These are phyloP conservation scores for Lasioglossum baleicum DNA, from an alignment of 1,140 invertebrate species.

Conservation along the genomic window DNA sequence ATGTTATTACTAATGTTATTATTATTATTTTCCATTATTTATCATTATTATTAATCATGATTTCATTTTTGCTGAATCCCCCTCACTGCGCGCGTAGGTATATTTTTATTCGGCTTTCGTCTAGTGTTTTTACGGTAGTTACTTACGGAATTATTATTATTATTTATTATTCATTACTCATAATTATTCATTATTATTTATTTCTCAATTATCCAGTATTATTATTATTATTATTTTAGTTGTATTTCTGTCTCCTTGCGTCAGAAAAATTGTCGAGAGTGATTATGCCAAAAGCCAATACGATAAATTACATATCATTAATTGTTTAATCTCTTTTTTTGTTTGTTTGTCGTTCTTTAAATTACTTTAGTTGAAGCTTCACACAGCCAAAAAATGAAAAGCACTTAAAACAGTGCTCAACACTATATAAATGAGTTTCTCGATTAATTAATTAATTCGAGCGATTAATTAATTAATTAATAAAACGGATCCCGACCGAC, in stretches of 20 bases:
- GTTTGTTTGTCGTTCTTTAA: slow-evolving; percentile 41
- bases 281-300: slow-evolving; percentile 64
- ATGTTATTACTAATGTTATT: slow-evolving; percentile 46
- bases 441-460: slow-evolving; percentile 65
- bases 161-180: slow-evolving; percentile 41
- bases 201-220: slow-evolving; percentile 18
- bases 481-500: slow-evolving; percentile 68
- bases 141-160: slow-evolving; percentile 41
- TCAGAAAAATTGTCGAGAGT: slow-evolving; percentile 63
- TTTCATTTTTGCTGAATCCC: slow-evolving; percentile 42
- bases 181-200: slow-evolving; percentile 38
- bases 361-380: slow-evolving; percentile 71
- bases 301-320: slow-evolving; percentile 55
- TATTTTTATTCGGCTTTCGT: slow-evolving; percentile 36
- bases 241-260: slow-evolving; percentile 16
- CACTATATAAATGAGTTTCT: slow-evolving; percentile 70
- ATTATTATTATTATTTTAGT: slow-evolving; percentile 42
- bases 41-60: slow-evolving; percentile 30
- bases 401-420: slow-evolving; percentile 79
- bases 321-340: neutral
- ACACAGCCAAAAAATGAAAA: slow-evolving; percentile 77
- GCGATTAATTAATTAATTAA: slow-evolving; percentile 50
- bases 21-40: slow-evolving; percentile 19
- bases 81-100: slow-evolving; percentile 24
- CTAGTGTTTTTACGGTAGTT: slow-evolving; percentile 24